phyloP scores from a whole-genome alignment of 1,140 invertebrate genomes.

The Drosophila sechellia region DNA sequence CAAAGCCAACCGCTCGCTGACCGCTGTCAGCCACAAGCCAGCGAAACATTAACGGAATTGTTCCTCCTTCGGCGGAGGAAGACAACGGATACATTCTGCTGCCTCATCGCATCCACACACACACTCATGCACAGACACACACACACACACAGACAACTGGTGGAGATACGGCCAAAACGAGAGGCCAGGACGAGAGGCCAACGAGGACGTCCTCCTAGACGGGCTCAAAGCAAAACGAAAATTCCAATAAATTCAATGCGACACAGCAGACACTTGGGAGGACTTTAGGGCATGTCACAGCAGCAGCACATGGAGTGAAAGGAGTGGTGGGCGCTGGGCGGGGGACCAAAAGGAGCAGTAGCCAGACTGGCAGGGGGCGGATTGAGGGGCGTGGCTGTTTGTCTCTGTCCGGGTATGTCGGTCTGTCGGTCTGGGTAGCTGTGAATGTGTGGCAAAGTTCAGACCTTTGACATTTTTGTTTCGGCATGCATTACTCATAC shows the following conservation, averaged over 20 bases:
- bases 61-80: conserved; percentile 22
- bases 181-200: conserved; percentile 25
- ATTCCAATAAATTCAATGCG: conserved; percentile 83
- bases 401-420: conserved; percentile 64
- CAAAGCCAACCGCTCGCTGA: conserved; percentile 32
- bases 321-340: not conserved
- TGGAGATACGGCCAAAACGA: conserved; percentile 6
- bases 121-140: no score
- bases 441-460: conserved; percentile 73
- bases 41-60: conserved; percentile 76
- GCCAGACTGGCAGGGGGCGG: conserved; percentile 20
- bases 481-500: conserved; percentile 79
- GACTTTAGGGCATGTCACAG: conserved; percentile 78
- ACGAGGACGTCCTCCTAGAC: conserved; percentile 42
- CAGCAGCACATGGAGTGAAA: conserved; percentile 26
- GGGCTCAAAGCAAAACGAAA: conserved; percentile 67
- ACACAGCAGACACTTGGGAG: conserved; percentile 80
- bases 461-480: conserved; percentile 78
- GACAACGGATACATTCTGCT: conserved; percentile 63
- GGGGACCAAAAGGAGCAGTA: conserved; percentile 9
- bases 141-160: not conserved
- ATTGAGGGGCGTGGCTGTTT: conserved; percentile 40
- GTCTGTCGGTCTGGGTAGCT: conserved; percentile 5
- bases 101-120: conserved; percentile 25
- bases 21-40: conserved; percentile 70